Conservation (phyloP, 1,140 invertebrate species). For the Microplitis demolitor region DNA sequence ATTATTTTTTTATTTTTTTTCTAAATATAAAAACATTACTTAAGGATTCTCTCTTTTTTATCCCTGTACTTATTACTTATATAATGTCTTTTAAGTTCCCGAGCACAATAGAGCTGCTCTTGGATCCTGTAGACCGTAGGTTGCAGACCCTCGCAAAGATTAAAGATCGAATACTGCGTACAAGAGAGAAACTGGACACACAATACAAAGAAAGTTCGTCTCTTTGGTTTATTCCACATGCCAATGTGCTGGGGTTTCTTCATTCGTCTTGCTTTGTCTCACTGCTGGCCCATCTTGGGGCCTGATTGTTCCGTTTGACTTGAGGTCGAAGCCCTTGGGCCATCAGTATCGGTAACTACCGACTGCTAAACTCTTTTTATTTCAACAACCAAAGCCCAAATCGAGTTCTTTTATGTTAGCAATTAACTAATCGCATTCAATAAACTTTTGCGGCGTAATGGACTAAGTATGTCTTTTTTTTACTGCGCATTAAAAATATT, state of each 20-base stretch:
- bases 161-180: conserved; percentile 24
- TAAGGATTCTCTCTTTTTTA: neutral
- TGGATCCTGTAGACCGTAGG: too few species aligned
- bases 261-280: conserved; percentile 12
- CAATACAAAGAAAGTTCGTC: too few species aligned
- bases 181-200: neutral
- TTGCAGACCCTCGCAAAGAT: conserved; percentile 5
- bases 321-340: neutral
- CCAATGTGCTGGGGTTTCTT: neutral
- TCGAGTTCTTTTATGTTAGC: neutral
- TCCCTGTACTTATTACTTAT: too few species aligned
- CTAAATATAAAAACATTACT: neutral
- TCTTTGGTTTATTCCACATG: neutral
- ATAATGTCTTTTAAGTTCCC: neutral
- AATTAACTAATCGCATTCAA: too few species aligned
- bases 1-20: conserved; percentile 7
- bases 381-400: neutral
- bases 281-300: neutral
- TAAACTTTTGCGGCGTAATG: too few species aligned
- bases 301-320: conserved; percentile 15
- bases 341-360: neutral
- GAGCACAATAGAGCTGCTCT: neutral
- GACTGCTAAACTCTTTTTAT: neutral
- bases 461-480: too few species aligned
- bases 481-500: too few species aligned